Evolutionary conservation across 2,113 vertebrate species (phyloP).

Genomic region (Spilogale gracilis): DNA sequence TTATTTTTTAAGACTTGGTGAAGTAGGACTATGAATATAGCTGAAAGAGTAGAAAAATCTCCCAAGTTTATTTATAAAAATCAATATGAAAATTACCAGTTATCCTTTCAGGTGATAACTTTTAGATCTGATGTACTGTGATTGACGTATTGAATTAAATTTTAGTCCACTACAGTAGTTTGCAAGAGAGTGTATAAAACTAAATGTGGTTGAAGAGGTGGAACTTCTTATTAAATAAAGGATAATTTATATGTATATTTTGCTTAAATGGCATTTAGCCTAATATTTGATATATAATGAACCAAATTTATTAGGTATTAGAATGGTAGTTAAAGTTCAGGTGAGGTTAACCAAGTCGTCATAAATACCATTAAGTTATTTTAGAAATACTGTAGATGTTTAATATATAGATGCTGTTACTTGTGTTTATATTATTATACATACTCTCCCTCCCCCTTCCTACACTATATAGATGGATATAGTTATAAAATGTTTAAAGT

Average conservation of each 20-base stretch:
- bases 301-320: conserved; percentile 48
- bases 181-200: conserved; percentile 27
- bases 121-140: conserved; percentile 19
- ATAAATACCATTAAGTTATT: conserved; percentile 24
- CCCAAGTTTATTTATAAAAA: conserved; percentile 55
- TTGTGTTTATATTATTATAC: not conserved
- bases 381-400: conserved; percentile 39
- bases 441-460: not conserved
- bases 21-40: conserved; percentile 13
- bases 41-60: conserved; percentile 44
- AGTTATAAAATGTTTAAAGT: conserved; percentile 38
- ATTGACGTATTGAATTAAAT: conserved; percentile 25
- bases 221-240: conserved; percentile 41
- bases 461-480: not conserved
- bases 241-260: not conserved
- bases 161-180: conserved; percentile 37
- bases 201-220: conserved; percentile 36
- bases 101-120: conserved; percentile 42
- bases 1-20: conserved; percentile 64
- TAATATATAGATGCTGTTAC: conserved; percentile 10
- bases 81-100: not conserved
- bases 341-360: conserved; percentile 3
- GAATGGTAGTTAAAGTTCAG: conserved; percentile 35
- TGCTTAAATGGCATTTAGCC: conserved; percentile 51
- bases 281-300: conserved; percentile 33